phyloP scores from a whole-genome alignment of 2,888 invertebrate genomes.

The Drosophila leonis region DNA sequence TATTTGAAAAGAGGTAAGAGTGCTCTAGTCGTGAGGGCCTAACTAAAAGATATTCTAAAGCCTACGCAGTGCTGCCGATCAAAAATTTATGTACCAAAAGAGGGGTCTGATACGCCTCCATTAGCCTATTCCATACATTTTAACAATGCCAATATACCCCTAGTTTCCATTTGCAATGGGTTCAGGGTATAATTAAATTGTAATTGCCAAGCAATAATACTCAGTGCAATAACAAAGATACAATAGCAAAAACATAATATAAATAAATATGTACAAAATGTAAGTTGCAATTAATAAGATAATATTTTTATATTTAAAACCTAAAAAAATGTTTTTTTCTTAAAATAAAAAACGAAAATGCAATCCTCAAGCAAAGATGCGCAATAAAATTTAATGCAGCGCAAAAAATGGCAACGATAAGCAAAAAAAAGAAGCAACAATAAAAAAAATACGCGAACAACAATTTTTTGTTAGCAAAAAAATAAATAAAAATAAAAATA shows the following conservation, averaged over 20 bases:
- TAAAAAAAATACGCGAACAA: constrained; percentile 19
- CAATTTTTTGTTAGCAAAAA: constrained; percentile 55
- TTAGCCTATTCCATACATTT: no score
- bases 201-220: not conserved
- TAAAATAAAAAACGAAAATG: constrained; percentile 1
- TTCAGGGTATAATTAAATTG: no score
- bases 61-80: no score
- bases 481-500: constrained; percentile 34
- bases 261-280: not conserved
- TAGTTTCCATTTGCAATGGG: no score
- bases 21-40: no score
- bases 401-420: constrained; percentile 27
- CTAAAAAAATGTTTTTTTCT: constrained; percentile 17
- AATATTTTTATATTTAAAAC: not conserved
- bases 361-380: constrained; percentile 43
- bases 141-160: no score
- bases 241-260: not conserved
- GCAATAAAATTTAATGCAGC: constrained; percentile 56
- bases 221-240: not conserved
- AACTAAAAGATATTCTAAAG: no score
- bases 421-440: constrained; percentile 23
- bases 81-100: no score
- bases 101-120: no score
- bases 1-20: no score
- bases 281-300: not conserved